Evolutionary conservation across 2,113 vertebrate genomes (phyloP).

Genomic region (Caloenas nicobarica): DNA sequence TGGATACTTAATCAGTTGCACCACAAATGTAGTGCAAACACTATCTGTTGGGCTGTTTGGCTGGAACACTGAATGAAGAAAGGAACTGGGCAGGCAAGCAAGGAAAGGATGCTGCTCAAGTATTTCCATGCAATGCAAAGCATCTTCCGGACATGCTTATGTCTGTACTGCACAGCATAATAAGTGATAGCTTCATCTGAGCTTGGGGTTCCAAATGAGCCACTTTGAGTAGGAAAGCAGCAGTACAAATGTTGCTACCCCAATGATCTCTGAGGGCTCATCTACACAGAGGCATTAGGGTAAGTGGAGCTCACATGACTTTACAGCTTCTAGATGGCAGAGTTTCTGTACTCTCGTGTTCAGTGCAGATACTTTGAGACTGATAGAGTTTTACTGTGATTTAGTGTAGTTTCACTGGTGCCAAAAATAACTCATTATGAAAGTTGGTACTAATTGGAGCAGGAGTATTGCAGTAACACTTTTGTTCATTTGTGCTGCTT

Average conservation of each 20-base stretch:
- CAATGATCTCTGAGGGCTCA: neutral
- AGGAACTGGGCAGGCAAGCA: neutral
- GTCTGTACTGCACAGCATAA: neutral
- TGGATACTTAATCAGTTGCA: neutral
- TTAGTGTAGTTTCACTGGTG: neutral
- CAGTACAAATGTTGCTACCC: neutral
- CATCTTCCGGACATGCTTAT: neutral
- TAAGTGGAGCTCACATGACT: neutral
- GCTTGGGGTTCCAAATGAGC: neutral
- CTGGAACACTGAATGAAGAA: constrained; percentile 7
- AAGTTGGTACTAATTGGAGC: neutral
- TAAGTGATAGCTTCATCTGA: neutral
- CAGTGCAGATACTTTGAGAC: neutral
- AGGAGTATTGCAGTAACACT: neutral
- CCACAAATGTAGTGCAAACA: neutral
- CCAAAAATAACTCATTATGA: neutral
- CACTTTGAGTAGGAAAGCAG: neutral
- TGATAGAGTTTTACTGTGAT: neutral
- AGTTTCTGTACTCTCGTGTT: neutral
- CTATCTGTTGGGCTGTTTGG: neutral
- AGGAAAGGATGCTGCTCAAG: neutral
- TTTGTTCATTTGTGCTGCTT: fast-evolving
- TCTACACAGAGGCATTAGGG: neutral
- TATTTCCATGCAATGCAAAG: neutral
- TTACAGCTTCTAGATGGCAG: neutral